These are phyloP conservation scores for Varecia variegata DNA, from an alignment of 2,797 vertebrate genomes.

Conservation along the genomic window DNA sequence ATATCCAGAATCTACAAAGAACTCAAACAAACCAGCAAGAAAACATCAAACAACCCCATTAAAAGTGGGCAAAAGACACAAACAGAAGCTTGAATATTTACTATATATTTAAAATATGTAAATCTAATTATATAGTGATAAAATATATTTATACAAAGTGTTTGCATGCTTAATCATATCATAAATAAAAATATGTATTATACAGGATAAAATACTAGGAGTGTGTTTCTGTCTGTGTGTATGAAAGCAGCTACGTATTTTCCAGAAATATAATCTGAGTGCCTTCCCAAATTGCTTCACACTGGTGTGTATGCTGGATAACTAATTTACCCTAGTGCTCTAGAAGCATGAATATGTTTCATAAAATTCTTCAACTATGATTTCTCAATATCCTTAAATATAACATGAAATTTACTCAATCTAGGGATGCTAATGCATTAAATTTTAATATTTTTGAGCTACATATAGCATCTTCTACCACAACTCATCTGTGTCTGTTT, in stretches of 20 bases:
- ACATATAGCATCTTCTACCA: background rate
- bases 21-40: too few species aligned
- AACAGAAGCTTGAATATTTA: too few species aligned
- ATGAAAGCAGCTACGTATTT: background rate
- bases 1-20: too few species aligned
- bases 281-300: background rate
- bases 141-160: background rate
- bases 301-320: background rate
- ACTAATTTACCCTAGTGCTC: background rate
- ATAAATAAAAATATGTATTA: background rate
- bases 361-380: background rate
- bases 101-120: background rate
- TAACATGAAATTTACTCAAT: background rate
- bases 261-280: slow-evolving; percentile 7
- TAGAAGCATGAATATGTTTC: background rate
- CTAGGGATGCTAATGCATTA: background rate
- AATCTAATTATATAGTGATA: background rate
- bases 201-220: background rate
- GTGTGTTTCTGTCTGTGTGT: background rate
- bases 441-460: slow-evolving; percentile 25
- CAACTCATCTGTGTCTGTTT: background rate
- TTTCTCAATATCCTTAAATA: slow-evolving; percentile 5
- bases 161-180: background rate
- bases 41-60: too few species aligned
- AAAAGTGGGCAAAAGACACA: too few species aligned